Base-by-base conservation (phyloP, 2,113 vertebrate genomes). In the Phaetusa simplex region DNA sequence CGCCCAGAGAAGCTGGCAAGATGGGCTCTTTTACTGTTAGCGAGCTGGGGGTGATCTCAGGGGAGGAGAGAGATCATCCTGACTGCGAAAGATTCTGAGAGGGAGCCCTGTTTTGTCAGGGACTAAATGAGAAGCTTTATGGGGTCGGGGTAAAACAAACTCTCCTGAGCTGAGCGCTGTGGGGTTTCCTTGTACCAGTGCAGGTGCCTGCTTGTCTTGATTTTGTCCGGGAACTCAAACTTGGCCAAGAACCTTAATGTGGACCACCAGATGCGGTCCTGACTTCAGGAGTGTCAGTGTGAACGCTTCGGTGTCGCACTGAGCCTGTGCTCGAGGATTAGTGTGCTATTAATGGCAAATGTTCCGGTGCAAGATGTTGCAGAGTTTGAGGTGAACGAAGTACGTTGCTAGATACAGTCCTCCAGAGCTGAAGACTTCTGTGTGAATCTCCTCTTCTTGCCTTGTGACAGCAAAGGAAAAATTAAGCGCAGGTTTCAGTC, bases 151-250 rank as follows among this genome's bases (percentile, higher is more conserved):
- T 19, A 11, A 14, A 45, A 24, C 0, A 1, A 34, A 4, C 13
- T 45, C 82, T 77, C 12, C 4, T 2, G 29, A n/a, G 27, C 2
- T 3, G 38, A 32, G 19, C 2, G 2, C 61, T 58, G 1, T 0
- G 0, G 76, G 56, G 3, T 65, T 40, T 82, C 14, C 34, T 52
- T 24, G 40, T 64, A 21, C 43, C 3, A 4, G 3, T 14, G 38
- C 21, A 50, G 66, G 0, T 52, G 50, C 30, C 14, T 71, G 62
- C 27, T 64, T 40, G 9, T 45, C 22, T 64, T 8, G 20, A 1
- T 47, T 36, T 47, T 40, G 23, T 52, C 38, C 27, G 18, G 43
- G 47, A 40, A 6, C 62, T 82, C 16, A 5, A 16, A 3, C 30
- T 26, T 4, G 24, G 16, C 17, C 24, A 50, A n/a, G 62, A 59